These are phyloP conservation scores for Bombus cullumanus DNA, from an alignment of 1,140 invertebrate genomes.

Conservation along the genomic window DNA sequence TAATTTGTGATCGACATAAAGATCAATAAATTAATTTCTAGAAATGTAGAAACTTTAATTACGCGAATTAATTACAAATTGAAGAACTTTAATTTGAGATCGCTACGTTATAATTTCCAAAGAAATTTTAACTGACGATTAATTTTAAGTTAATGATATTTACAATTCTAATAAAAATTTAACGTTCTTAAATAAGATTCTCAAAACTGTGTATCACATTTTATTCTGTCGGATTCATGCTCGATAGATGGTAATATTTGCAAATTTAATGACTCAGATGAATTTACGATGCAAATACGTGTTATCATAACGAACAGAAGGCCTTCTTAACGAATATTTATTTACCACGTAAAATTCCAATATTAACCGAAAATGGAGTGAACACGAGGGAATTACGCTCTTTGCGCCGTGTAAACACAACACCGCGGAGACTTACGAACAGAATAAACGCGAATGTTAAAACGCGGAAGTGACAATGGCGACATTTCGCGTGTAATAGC, in stretches of 20 bases:
- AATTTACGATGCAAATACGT: not conserved
- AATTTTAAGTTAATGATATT: too few species aligned
- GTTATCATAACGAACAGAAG: not conserved
- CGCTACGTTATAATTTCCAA: too few species aligned
- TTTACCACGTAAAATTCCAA: not conserved
- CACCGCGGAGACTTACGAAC: not conserved
- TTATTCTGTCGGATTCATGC: not conserved
- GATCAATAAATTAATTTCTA: too few species aligned
- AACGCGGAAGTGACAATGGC: conserved; percentile 13
- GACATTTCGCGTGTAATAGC: conserved; percentile 22
- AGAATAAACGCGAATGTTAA: conserved; percentile 12
- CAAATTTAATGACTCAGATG: not conserved
- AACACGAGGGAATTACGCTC: not conserved
- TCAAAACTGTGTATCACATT: not conserved
- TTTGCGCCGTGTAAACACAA: conserved; percentile 1
- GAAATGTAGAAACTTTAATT: too few species aligned
- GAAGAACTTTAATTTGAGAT: too few species aligned
- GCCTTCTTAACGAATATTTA: not conserved
- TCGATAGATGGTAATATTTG: not conserved
- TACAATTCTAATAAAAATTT: too few species aligned
- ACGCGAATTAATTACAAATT: too few species aligned
- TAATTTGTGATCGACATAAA: too few species aligned
- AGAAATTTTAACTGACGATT: too few species aligned
- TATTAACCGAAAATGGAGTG: not conserved
- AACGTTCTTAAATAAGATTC: not conserved